Evolutionary conservation across 2,888 invertebrate species (phyloP).

Genomic region (Diarsia rubi): DNA sequence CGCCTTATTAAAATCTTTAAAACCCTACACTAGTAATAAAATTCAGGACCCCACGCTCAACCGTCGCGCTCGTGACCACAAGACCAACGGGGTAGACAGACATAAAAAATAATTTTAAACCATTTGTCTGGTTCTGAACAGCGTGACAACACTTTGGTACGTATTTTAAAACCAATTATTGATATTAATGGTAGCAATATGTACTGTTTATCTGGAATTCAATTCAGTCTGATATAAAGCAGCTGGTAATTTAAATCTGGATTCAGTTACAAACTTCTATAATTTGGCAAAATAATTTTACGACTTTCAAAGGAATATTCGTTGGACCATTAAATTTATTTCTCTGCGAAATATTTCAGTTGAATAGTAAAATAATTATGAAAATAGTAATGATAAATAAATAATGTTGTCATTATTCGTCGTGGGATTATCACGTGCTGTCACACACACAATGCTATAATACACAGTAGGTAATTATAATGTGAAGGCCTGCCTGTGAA

Average conservation of each 20-base stretch:
- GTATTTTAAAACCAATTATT: background rate
- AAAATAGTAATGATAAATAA: no score
- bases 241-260: constrained; percentile 49
- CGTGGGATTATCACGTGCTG: background rate
- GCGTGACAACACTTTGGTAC: background rate
- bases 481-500: no score
- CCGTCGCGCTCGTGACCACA: no score
- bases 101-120: no score
- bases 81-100: no score
- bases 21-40: no score
- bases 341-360: constrained; percentile 4
- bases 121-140: background rate
- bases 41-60: no score
- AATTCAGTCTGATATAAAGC: constrained; percentile 26
- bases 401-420: background rate
- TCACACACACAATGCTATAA: no score
- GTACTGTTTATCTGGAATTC: background rate
- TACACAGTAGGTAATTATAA: background rate
- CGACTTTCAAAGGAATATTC: constrained; percentile 31
- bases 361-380: background rate
- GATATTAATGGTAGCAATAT: constrained; percentile 28
- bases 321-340: background rate
- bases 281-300: constrained; percentile 50
- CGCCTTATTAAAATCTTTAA: no score
- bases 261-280: constrained; percentile 33